Conservation (phyloP, 2,113 vertebrate species). For the Carlito syrichta region DNA sequence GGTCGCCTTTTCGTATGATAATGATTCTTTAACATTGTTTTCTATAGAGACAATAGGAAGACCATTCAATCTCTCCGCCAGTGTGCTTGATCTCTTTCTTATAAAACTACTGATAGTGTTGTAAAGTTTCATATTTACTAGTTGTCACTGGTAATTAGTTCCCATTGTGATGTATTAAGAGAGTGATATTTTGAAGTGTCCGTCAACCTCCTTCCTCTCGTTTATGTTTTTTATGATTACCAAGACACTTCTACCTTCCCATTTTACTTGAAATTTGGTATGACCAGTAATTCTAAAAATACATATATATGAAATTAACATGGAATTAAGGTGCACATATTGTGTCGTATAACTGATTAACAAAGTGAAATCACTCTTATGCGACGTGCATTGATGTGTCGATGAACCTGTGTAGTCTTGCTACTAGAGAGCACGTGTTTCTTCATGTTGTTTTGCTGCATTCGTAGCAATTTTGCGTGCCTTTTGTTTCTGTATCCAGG, state of each 20-base stretch:
- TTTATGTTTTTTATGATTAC: not conserved
- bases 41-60: not conserved
- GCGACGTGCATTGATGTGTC: not conserved
- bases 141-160: conserved; percentile 13
- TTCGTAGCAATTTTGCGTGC: not conserved
- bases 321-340: conserved; percentile 5
- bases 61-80: not conserved
- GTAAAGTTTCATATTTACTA: conserved; percentile 14
- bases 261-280: conserved; percentile 20
- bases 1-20: not conserved
- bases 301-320: not conserved
- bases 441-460: not conserved
- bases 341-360: not conserved
- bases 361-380: conserved; percentile 16
- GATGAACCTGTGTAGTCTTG: not conserved
- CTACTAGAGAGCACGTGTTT: not conserved
- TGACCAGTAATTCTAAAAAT: not conserved
- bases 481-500: not conserved
- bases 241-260: not conserved
- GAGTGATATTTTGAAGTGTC: conserved; percentile 9
- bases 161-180: conserved; percentile 14
- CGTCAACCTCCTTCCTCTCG: not conserved
- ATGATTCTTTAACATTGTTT: not conserved
- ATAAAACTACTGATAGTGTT: conserved; percentile 9
- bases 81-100: not conserved